Evolutionary conservation across 2,113 vertebrate genomes (phyloP), one percentile per base, ranked within the genome.

Genomic region (Leptocoma aspasia): DNA sequence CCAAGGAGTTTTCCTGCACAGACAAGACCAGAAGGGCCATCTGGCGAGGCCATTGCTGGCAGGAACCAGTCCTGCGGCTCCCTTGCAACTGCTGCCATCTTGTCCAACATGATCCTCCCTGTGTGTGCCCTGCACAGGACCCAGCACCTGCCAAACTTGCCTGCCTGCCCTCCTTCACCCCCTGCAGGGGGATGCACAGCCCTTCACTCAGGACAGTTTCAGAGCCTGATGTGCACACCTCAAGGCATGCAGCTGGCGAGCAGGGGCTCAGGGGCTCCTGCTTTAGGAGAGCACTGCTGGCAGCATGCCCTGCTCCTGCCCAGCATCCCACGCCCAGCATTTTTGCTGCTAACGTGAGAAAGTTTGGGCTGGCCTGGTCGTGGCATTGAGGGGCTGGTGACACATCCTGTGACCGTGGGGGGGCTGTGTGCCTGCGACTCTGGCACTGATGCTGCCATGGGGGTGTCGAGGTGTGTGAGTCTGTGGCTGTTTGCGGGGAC

Each of bases 391-490:
- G 66, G 47, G 33, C 35, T 64, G n/a, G 59, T 73, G 76, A 61
- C 54, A 76, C 21, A 50, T 73, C 37, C 60, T 12, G 3, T 26
- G 59, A 22, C 24, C 0, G 2, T 90, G 89, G 71, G 79, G 76
- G 79, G 30, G 37, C 66, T 72, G 24, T 18, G 70, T 4, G 30
- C 28, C 60, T 59, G 17, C 3, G 24, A 33, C 30, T 68, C 21
- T 9, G 2, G 52, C 50, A 64, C 24, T 61, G 2, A 0, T 56
- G 54, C 39, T 91, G 30, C 61, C n/a, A 30, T 4, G 1, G 17
- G 28, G 30, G 33, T 10, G 8, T 39, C 0, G 0, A 53, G 60
- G 31, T 4, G 0, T 26, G 54, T 3, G 1, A 7, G 39, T 27
- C 13, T 2, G 16, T 19, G 1, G 11, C 66, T 72, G 13, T 52